These are phyloP conservation scores for Corythornis vintsioides DNA, from an alignment of 2,113 vertebrate genomes.

Conservation along the genomic window DNA sequence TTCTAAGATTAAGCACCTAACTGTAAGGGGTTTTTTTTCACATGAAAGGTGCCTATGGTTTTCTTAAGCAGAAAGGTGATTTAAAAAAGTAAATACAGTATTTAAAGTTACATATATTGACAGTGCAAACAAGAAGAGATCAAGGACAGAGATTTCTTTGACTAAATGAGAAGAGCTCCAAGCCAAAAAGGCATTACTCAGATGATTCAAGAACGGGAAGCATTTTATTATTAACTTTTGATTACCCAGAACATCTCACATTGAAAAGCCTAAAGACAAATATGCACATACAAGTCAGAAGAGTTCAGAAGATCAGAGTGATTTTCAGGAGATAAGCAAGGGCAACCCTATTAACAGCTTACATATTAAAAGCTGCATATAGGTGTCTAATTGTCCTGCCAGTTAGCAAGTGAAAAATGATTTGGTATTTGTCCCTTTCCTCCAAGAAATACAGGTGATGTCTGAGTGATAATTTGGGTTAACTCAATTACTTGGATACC, in stretches of 20 bases:
- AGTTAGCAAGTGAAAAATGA: not conserved
- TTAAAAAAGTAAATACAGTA: not conserved
- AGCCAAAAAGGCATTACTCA: not conserved
- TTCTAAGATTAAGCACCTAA: not conserved
- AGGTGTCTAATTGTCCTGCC: not conserved
- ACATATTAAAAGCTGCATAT: not conserved
- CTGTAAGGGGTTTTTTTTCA: fast-evolving
- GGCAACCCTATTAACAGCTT: not conserved
- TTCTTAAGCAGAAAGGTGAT: not conserved
- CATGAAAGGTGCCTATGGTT: not conserved
- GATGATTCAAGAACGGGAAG: not conserved
- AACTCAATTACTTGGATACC: not conserved
- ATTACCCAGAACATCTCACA: not conserved
- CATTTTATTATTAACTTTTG: conserved; percentile 24
- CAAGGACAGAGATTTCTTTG: not conserved
- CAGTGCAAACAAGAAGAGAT: not conserved
- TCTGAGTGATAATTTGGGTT: not conserved
- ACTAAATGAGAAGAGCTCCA: not conserved
- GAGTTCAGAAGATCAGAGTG: conserved; percentile 3
- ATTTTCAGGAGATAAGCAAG: conserved; percentile 39
- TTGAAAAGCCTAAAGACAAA: not conserved
- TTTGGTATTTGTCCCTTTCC: not conserved
- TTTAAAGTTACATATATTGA: not conserved
- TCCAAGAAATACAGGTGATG: not conserved
- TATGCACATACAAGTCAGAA: not conserved